Evolutionary conservation across 2,113 vertebrate species (phyloP), one percentile per base, ranked within the genome.

Genomic region (Gallinago undulata): DNA sequence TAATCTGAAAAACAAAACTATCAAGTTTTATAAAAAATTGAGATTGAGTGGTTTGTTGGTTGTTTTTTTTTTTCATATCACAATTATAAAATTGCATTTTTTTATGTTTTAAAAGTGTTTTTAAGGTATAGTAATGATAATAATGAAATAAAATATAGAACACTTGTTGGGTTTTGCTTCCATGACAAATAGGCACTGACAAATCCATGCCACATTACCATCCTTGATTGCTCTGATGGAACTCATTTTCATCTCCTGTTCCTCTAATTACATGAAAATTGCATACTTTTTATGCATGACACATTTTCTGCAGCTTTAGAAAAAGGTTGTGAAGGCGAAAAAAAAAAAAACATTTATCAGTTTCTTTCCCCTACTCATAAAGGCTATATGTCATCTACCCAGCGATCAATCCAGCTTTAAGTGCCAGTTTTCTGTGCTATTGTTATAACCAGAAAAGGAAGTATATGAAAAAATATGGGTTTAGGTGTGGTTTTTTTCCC

Each of bases 221-320:
- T 98, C 97, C 98, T 97, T 98, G 98, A 98, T 98, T 98, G 98
- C 98, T 98, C 97, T 98, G 98, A 98, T 98, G 97, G 97, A 98
- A 98, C 97, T 98, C 97, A 98, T 98, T 98, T 98, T 98, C 98
- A 98, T 98, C 97, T 98, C 97, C 97, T 98, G 96, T 98, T 98
- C 96, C 97, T 97, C 98, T 98, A 98, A 98, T 98, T 98, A 98
- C 98, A 98, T 97, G 98, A 98, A 98, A 98, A 98, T 98, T 98
- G 92, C 98, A 98, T 96, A 98, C 96, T 98, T 98, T 98, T 98
- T 98, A 98, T 98, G 97, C 98, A 98, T 97, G 98, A 98, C 97
- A 98, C 98, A 98, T 98, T 98, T 98, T 97, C 91, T 94, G 89
- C 92, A 97, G 97, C 97, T 98, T 98, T 98, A 95, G 97, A 95